phyloP scores from a whole-genome alignment of 2,888 invertebrate species.

The Drosophila macrothrix region DNA sequence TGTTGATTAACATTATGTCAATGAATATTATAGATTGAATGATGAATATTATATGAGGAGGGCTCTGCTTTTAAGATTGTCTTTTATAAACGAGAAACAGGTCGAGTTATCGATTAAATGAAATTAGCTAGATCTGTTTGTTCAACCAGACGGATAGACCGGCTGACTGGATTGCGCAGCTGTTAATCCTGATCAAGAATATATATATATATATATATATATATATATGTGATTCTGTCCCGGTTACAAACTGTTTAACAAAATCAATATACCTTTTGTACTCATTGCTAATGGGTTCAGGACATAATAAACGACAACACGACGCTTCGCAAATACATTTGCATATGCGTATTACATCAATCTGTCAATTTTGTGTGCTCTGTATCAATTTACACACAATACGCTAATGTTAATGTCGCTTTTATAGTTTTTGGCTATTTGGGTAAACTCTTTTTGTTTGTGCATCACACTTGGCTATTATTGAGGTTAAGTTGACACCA shows the following conservation, averaged over 20 bases:
- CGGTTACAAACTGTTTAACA: neutral
- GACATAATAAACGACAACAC: constrained; percentile 8
- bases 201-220: neutral
- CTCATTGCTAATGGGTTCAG: neutral
- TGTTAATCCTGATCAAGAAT: neutral
- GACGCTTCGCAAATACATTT: constrained; percentile 48
- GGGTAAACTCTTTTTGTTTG: constrained; percentile 35
- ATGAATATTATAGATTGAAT: neutral
- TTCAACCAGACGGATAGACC: neutral
- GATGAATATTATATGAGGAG: no score
- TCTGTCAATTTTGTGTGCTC: constrained; percentile 56
- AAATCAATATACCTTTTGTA: neutral
- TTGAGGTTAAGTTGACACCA: constrained; percentile 35
- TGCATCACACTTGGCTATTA: constrained; percentile 18
- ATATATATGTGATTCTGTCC: neutral
- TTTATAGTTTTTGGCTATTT: constrained; percentile 64
- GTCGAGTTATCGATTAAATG: neutral
- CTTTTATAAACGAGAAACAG: neutral
- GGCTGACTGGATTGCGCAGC: neutral
- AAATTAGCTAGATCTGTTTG: neutral
- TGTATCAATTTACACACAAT: constrained; percentile 54
- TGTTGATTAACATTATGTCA: neutral
- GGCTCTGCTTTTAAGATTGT: neutral
- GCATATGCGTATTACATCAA: constrained; percentile 69
- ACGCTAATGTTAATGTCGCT: constrained; percentile 48